Conservation (phyloP, 2,797 vertebrate species). For the Hydrophis major region DNA sequence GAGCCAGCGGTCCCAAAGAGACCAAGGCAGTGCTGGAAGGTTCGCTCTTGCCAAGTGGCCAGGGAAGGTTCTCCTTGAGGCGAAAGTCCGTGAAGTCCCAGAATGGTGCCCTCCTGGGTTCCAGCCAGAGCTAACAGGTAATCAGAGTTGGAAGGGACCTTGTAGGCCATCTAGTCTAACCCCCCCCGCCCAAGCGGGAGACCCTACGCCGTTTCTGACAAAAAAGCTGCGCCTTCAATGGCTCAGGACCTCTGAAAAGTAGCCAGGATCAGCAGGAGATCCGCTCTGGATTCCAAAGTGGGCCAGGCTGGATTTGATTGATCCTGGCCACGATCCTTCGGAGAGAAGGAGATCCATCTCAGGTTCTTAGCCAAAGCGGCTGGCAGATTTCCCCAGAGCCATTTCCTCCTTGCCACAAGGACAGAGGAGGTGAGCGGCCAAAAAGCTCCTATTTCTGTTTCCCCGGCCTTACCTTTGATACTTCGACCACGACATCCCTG, state of each 20-base stretch:
- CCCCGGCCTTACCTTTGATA: background rate
- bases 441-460: background rate
- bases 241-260: no score
- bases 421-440: background rate
- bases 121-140: background rate
- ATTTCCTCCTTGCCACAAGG: background rate
- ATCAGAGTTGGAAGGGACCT: no score
- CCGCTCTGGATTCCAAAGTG: background rate
- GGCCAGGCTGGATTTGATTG: rapidly evolving
- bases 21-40: background rate
- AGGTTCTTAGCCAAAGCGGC: no score
- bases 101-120: background rate
- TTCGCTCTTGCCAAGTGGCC: background rate
- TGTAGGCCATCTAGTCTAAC: no score
- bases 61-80: background rate
- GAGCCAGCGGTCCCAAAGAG: background rate
- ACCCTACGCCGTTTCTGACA: no score
- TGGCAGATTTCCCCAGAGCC: background rate
- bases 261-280: no score
- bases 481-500: no score
- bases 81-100: background rate
- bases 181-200: no score
- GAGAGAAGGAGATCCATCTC: no score
- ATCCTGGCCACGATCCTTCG: background rate
- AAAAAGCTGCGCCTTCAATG: background rate